These are phyloP conservation scores for Phthorimaea operculella DNA, from an alignment of 1,140 invertebrate species.

Conservation along the genomic window DNA sequence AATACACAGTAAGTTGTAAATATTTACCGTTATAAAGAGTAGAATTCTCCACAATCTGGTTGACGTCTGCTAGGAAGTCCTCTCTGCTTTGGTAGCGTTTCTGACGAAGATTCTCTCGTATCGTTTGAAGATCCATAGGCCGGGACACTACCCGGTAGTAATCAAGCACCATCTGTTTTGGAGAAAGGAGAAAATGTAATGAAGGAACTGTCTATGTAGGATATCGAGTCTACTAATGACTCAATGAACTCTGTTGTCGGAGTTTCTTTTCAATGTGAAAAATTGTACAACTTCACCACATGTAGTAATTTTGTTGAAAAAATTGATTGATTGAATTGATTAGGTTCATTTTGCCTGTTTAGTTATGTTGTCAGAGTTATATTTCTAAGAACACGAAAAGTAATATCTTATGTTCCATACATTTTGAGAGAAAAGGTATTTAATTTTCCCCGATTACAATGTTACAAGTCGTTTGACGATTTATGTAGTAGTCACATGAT, in stretches of 20 bases:
- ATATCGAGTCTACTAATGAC: too few relatives aligned
- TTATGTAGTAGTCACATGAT: slow-evolving; percentile 91
- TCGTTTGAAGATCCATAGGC: slow-evolving; percentile 98
- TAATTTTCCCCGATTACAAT: slow-evolving; percentile 81
- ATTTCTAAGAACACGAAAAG: neutral
- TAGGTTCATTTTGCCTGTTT: too few relatives aligned
- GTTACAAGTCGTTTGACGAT: slow-evolving; percentile 92
- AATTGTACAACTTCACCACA: too few relatives aligned
- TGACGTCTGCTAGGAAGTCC: slow-evolving; percentile 94
- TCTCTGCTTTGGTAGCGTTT: slow-evolving; percentile 95
- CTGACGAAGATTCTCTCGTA: slow-evolving; percentile 90
- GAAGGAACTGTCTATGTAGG: too few relatives aligned
- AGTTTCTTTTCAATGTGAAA: too few relatives aligned
- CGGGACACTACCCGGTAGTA: slow-evolving; percentile 92
- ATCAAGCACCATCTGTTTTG: slow-evolving; percentile 82
- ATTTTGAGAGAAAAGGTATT: slow-evolving; percentile 82
- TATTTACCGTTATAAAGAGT: slow-evolving; percentile 91
- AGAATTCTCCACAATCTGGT: slow-evolving; percentile 97
- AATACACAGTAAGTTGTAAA: too few relatives aligned
- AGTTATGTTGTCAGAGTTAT: neutral
- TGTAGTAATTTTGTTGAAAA: too few relatives aligned
- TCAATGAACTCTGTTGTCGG: too few relatives aligned
- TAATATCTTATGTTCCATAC: slow-evolving; percentile 93
- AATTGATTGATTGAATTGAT: too few relatives aligned
- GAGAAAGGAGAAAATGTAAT: too few relatives aligned